Evolutionary conservation across 2,113 vertebrate species (phyloP).

Genomic region (Varanus komodoensis): DNA sequence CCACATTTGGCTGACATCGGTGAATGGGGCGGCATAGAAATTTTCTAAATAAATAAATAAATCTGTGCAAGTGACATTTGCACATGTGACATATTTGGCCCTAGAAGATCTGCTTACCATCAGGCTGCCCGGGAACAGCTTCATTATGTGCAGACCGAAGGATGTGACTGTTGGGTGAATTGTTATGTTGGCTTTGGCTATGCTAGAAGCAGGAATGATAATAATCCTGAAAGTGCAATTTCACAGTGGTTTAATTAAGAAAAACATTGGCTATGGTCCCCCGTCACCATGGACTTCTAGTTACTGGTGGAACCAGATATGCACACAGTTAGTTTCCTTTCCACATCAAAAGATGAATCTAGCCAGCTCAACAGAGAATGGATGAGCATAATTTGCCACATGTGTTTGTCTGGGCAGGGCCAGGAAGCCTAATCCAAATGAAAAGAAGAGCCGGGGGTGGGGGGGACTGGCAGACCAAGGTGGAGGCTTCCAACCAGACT

Average conservation of each 20-base stretch:
- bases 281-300: background rate
- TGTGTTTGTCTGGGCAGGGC: background rate
- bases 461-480: too few relatives aligned
- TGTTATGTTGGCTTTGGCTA: background rate
- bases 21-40: too few relatives aligned
- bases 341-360: background rate
- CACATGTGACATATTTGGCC: background rate
- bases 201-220: background rate
- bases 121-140: background rate
- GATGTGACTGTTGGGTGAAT: too few relatives aligned
- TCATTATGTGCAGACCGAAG: background rate
- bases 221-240: background rate
- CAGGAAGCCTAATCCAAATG: too few relatives aligned
- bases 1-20: background rate
- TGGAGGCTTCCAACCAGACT: too few relatives aligned
- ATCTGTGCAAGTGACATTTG: too few relatives aligned
- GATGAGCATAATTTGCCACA: background rate
- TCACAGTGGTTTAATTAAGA: background rate
- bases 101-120: too few relatives aligned
- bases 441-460: too few relatives aligned
- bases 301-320: background rate
- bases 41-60: too few relatives aligned
- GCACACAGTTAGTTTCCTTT: background rate
- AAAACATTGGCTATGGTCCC: background rate
- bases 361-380: background rate